phyloP scores from a whole-genome alignment of 2,797 vertebrate species.

The Atherinosoma microstoma region DNA sequence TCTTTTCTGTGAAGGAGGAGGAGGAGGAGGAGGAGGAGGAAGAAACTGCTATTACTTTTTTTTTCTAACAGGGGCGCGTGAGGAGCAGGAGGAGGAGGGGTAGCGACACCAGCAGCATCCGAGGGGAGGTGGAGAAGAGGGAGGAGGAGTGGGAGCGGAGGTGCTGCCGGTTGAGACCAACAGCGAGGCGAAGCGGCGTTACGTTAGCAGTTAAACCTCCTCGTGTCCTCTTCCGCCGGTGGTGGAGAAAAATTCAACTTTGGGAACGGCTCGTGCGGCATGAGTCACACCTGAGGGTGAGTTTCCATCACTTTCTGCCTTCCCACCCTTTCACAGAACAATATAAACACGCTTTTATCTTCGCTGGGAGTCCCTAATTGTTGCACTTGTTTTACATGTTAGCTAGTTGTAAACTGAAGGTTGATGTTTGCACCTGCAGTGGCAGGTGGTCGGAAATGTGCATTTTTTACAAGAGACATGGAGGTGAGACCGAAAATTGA shows the following conservation, averaged over 20 bases:
- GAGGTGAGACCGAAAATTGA: accelerated
- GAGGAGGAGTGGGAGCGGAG: slow-evolving; percentile 32
- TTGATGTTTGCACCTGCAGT: neutral
- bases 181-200: slow-evolving; percentile 12
- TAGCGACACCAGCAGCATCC: slow-evolving; percentile 59
- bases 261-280: slow-evolving; percentile 44
- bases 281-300: slow-evolving; percentile 69
- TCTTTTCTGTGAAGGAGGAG: slow-evolving; percentile 75
- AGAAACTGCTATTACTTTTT: slow-evolving; percentile 75
- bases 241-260: slow-evolving; percentile 62
- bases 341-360: too few relatives aligned
- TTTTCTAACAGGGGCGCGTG: slow-evolving; percentile 51
- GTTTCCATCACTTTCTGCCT: slow-evolving; percentile 29
- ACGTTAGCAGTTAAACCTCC: slow-evolving; percentile 20
- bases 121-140: slow-evolving; percentile 9
- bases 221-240: slow-evolving; percentile 32
- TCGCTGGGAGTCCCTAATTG: too few relatives aligned
- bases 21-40: slow-evolving; percentile 51
- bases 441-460: slow-evolving; percentile 39
- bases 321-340: too few relatives aligned
- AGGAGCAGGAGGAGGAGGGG: slow-evolving; percentile 10
- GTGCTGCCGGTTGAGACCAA: slow-evolving; percentile 52
- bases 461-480: neutral
- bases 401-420: too few relatives aligned
- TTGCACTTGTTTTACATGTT: slow-evolving; percentile 13